Evolutionary conservation across 2,888 invertebrate genomes (phyloP).

Genomic region (Muschampia plurimacula): DNA sequence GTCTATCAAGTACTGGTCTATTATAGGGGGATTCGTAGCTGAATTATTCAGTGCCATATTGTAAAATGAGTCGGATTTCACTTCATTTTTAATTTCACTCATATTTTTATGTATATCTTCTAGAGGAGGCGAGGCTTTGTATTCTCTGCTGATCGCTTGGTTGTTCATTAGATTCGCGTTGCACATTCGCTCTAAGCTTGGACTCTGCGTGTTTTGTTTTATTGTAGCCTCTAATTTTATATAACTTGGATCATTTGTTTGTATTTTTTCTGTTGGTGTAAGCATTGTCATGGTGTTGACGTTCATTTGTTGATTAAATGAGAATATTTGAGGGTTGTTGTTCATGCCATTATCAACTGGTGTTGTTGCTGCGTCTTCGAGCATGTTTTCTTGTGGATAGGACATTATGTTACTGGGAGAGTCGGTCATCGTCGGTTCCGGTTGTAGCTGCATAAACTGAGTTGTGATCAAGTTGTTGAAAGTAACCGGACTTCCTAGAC

Average conservation of each 20-base stretch:
- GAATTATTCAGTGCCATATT: constrained; percentile 62
- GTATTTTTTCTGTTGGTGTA: constrained; percentile 72
- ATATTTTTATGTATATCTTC: constrained; percentile 80
- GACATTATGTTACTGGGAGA: constrained; percentile 69
- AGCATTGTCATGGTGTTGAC: constrained; percentile 72
- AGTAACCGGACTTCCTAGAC: constrained; percentile 72
- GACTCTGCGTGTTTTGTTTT: constrained; percentile 80
- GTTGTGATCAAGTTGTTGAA: constrained; percentile 80
- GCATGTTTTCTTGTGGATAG: constrained; percentile 69
- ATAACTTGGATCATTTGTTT: constrained; percentile 74
- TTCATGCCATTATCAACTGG: constrained; percentile 66
- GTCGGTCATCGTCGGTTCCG: constrained; percentile 70
- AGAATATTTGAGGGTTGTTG: constrained; percentile 69
- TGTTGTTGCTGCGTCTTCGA: constrained; percentile 64
- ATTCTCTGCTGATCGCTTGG: constrained; percentile 66
- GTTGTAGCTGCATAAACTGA: constrained; percentile 78
- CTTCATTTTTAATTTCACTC: constrained; percentile 77
- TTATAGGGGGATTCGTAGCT: constrained; percentile 64
- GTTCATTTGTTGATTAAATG: constrained; percentile 74
- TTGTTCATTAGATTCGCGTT: constrained; percentile 70
- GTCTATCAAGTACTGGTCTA: constrained; percentile 77
- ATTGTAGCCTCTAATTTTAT: constrained; percentile 79
- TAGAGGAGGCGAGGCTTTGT: constrained; percentile 78
- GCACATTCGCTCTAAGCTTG: constrained; percentile 77
- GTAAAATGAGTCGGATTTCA: constrained; percentile 76